These are phyloP conservation scores for Microtus ochrogaster DNA, from an alignment of 2,113 vertebrate species.

Conservation along the genomic window DNA sequence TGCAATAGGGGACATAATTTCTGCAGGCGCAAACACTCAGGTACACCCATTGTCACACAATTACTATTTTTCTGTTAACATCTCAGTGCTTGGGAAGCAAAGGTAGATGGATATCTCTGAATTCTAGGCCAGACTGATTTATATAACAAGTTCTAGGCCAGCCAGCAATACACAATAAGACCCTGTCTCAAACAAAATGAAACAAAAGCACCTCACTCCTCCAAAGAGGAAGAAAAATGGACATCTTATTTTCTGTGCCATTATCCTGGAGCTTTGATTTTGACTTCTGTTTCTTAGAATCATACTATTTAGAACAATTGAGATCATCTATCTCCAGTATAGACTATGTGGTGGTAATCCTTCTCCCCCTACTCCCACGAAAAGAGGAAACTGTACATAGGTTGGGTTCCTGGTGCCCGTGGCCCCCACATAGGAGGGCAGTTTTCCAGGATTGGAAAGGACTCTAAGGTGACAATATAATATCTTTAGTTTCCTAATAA, in stretches of 20 bases:
- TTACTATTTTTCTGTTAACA: conserved; percentile 32
- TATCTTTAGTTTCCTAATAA: conserved; percentile 34
- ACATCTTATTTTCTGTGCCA: not conserved
- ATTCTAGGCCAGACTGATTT: not conserved
- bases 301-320: not conserved
- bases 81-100: no score
- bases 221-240: not conserved
- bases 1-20: not conserved
- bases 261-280: not conserved
- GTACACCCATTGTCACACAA: not conserved
- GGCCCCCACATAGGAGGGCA: not conserved
- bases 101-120: not conserved
- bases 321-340: not conserved
- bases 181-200: not conserved
- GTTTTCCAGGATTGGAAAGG: not conserved
- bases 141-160: not conserved
- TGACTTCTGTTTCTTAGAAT: conserved; percentile 21
- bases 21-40: not conserved
- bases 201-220: not conserved
- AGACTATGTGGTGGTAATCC: not conserved
- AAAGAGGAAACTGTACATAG: not conserved
- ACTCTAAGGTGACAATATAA: not conserved
- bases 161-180: not conserved
- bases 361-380: not conserved
- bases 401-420: not conserved